Conservation (phyloP, 2,888 invertebrate genomes). For the Ditula angustiorana region DNA sequence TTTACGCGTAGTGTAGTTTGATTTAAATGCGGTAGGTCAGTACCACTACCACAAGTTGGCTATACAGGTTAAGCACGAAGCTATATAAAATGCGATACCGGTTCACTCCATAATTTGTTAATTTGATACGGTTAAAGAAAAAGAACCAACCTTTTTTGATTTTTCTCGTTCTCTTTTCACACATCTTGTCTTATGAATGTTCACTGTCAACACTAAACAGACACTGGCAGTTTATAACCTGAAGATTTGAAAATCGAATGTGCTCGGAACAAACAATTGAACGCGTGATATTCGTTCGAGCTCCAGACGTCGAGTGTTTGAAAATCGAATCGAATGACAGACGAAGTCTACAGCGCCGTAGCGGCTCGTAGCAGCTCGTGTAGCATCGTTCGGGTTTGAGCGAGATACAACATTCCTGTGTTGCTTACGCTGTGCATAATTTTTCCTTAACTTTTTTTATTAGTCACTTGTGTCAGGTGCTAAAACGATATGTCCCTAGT, state of each 20-base stretch:
- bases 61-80: neutral
- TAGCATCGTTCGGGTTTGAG: conserved; percentile 43
- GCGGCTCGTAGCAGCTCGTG: conserved; percentile 40
- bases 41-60: conserved; percentile 16
- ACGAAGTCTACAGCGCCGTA: conserved; percentile 41
- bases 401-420: conserved; percentile 40
- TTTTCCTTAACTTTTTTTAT: neutral
- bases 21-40: conserved; percentile 25
- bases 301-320: conserved; percentile 55
- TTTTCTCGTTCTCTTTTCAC: conserved; percentile 33
- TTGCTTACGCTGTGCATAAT: neutral
- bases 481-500: no score
- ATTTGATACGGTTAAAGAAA: conserved; percentile 6
- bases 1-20: neutral
- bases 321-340: conserved; percentile 60
- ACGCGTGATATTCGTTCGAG: conserved; percentile 47
- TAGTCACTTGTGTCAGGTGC: neutral
- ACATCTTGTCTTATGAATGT: conserved; percentile 24
- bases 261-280: conserved; percentile 3
- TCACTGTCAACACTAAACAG: conserved; percentile 40
- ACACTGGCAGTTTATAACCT: conserved; percentile 48
- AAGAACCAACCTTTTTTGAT: conserved; percentile 32
- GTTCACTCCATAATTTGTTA: neutral
- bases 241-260: conserved; percentile 11
- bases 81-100: neutral